A percentile compares a stretch with the other conserved stretches of the same genome.
phyloP scores from a whole-genome alignment of 30 jellyfish, hydroid and myxozoan species.

The Turritopsis dohrnii region DNA sequence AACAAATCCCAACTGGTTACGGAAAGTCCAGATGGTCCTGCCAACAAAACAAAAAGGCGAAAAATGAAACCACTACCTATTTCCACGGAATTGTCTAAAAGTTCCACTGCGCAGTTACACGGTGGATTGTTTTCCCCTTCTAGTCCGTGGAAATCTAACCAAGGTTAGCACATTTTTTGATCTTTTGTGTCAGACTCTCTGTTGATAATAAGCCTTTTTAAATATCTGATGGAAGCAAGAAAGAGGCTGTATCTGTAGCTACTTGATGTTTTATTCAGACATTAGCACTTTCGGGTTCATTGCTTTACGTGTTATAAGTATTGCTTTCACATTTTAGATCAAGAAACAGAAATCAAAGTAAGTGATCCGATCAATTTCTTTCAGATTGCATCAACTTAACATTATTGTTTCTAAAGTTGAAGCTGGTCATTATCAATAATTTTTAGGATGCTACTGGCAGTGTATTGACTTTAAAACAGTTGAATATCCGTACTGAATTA shows the following conservation, averaged over 20 bases:
- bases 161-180: not conserved
- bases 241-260: too few relatives aligned
- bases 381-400: too few relatives aligned
- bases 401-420: too few relatives aligned
- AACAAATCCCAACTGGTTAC: not conserved
- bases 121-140: constrained; percentile 3
- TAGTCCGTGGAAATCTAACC: constrained; percentile 4
- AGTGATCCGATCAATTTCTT: not conserved
- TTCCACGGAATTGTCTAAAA: not conserved
- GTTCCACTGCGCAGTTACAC: not conserved
- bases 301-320: not conserved
- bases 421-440: too few relatives aligned
- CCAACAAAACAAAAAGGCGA: not conserved
- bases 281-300: not conserved
- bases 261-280: not conserved
- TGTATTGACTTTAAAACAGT: not conserved
- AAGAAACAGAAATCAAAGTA: not conserved
- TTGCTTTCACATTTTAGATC: not conserved
- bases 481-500: constrained; percentile 19
- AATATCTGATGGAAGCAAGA: too few relatives aligned
- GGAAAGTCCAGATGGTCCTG: not conserved
- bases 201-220: too few relatives aligned
- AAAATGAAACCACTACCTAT: not conserved
- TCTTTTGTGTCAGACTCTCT: too few relatives aligned
- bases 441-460: not conserved